phyloP scores from a whole-genome alignment of 2,797 vertebrate genomes.

The Myotis pilosus region DNA sequence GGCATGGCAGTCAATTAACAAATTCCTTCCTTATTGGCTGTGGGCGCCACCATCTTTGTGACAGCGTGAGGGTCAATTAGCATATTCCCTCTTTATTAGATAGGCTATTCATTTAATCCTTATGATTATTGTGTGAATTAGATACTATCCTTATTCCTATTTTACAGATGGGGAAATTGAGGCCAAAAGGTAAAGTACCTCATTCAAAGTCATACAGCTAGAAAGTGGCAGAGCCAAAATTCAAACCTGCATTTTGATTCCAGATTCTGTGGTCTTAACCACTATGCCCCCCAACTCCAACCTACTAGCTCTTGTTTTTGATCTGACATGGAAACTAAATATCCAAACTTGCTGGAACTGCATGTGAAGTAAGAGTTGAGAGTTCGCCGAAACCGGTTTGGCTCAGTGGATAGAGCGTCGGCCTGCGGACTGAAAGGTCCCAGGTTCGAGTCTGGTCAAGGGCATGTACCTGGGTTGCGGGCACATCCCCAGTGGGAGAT shows the following conservation, averaged over 20 bases:
- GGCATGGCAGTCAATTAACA: too few relatives aligned
- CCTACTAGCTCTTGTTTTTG: neutral
- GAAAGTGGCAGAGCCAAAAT: neutral
- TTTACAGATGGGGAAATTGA: conserved; percentile 15
- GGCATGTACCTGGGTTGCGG: too few relatives aligned
- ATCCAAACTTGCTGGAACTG: neutral
- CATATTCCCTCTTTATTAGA: too few relatives aligned
- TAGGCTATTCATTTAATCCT: neutral
- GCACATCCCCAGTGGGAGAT: too few relatives aligned
- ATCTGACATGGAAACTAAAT: neutral
- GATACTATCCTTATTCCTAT: neutral
- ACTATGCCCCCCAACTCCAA: neutral
- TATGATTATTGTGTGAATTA: neutral
- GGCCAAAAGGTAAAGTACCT: neutral
- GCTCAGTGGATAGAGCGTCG: too few relatives aligned
- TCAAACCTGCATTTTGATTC: neutral
- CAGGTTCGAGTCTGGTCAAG: too few relatives aligned
- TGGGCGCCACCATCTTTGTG: too few relatives aligned
- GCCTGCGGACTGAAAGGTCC: too few relatives aligned
- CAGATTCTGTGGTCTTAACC: neutral
- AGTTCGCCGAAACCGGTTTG: neutral
- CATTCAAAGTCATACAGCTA: neutral
- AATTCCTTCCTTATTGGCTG: too few relatives aligned
- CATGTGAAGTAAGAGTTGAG: neutral
- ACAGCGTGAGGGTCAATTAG: too few relatives aligned